Conservation (phyloP, 1,140 invertebrate genomes). For the Mya arenaria region DNA sequence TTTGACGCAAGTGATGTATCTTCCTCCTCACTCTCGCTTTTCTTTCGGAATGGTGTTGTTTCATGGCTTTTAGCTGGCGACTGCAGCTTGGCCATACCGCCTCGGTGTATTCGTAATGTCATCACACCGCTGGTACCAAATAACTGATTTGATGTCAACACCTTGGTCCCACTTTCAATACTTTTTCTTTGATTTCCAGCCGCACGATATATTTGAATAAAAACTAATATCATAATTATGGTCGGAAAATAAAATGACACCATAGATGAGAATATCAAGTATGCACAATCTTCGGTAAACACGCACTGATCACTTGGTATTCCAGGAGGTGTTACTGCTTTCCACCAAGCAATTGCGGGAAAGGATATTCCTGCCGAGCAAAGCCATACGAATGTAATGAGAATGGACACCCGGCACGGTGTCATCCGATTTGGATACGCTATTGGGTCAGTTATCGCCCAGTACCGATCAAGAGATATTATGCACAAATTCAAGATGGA, state of each 20-base stretch:
- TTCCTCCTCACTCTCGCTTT: slow-evolving; percentile 46
- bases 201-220: slow-evolving; percentile 77
- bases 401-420: slow-evolving; percentile 88
- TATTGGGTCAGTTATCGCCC: slow-evolving; percentile 98
- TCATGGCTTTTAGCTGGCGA: slow-evolving; percentile 17
- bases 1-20: slow-evolving; percentile 48
- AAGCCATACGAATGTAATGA: slow-evolving; percentile 96
- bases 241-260: slow-evolving; percentile 84
- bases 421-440: slow-evolving; percentile 98
- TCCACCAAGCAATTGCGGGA: slow-evolving; percentile 97
- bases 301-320: slow-evolving; percentile 72
- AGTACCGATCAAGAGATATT: slow-evolving; percentile 88
- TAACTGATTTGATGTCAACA: slow-evolving; percentile 65
- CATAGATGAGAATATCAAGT: slow-evolving; percentile 80
- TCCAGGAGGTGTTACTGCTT: slow-evolving; percentile 69
- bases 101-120: slow-evolving; percentile 78
- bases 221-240: slow-evolving; percentile 82
- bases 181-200: slow-evolving; percentile 75
- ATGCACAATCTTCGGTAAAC: slow-evolving; percentile 81
- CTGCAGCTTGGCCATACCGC: too few relatives aligned
- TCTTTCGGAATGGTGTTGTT: slow-evolving; percentile 11
- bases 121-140: slow-evolving; percentile 73
- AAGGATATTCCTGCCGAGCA: slow-evolving; percentile 96
- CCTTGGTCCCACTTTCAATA: slow-evolving; percentile 72
- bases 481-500: slow-evolving; percentile 98